Evolutionary conservation across 2,888 invertebrate genomes (phyloP).

Genomic region (Oligia latruncula): DNA sequence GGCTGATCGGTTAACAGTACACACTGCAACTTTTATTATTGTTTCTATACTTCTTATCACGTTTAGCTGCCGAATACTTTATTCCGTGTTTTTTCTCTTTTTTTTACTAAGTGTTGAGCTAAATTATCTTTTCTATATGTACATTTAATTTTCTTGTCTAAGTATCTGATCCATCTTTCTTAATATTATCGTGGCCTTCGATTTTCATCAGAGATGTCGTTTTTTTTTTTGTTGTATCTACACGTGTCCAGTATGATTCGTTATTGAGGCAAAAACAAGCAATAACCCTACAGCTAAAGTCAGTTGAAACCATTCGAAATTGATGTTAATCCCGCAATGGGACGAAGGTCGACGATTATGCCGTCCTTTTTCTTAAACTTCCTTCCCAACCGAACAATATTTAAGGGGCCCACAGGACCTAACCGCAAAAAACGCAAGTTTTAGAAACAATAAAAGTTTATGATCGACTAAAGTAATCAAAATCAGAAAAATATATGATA

Average conservation of each 20-base stretch:
- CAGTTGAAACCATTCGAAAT: neutral
- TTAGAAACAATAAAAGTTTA: too few relatives aligned
- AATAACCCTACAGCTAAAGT: neutral
- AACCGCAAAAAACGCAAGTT: too few relatives aligned
- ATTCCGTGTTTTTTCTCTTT: too few relatives aligned
- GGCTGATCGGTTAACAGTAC: too few relatives aligned
- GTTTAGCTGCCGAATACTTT: too few relatives aligned
- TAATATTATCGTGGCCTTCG: neutral
- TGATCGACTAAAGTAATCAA: too few relatives aligned
- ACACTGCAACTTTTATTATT: too few relatives aligned
- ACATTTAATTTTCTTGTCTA: neutral
- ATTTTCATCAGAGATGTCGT: neutral
- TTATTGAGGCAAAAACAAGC: neutral
- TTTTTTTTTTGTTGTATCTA: neutral
- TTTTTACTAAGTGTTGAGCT: too few relatives aligned
- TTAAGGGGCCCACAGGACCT: too few relatives aligned
- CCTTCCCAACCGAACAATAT: neutral
- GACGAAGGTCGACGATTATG: neutral
- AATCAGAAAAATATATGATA: too few relatives aligned
- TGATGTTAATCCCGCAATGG: neutral
- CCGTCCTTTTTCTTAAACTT: neutral
- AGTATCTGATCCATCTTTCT: neutral
- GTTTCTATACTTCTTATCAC: too few relatives aligned
- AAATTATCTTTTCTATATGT: too few relatives aligned
- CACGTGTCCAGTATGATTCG: neutral